Evolutionary conservation across 2,797 vertebrate genomes (phyloP).

Genomic region (Cyprinella venusta): DNA sequence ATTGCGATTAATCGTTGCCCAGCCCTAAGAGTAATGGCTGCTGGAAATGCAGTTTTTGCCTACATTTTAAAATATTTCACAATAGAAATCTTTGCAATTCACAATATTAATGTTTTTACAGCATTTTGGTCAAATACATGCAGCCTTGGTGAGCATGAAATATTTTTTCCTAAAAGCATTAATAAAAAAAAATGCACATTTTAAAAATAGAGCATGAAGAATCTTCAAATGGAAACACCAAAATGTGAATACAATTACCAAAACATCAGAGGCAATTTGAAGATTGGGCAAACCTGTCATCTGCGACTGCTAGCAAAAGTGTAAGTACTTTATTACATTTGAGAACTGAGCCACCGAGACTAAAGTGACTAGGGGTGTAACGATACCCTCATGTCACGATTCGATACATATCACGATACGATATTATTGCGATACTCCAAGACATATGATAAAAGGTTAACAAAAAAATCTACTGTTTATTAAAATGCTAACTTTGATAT

Average conservation of each 20-base stretch:
- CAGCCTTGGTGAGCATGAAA: neutral
- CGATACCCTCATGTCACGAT: no score
- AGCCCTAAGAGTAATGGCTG: neutral
- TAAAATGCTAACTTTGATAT: no score
- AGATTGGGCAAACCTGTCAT: neutral
- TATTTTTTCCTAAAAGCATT: no score
- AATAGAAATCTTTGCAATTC: neutral
- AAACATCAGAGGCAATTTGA: neutral
- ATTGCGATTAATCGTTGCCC: no score
- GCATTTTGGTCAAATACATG: neutral
- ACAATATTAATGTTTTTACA: neutral
- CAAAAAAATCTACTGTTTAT: no score
- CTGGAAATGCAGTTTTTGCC: neutral
- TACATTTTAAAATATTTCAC: neutral
- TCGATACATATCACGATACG: no score
- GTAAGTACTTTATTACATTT: neutral
- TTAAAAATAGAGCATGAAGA: neutral
- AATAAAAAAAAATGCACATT: no score
- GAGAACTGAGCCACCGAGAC: no score
- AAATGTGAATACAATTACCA: neutral
- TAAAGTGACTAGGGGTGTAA: neutral
- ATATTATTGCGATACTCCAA: no score
- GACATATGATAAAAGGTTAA: no score
- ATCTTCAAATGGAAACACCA: neutral
- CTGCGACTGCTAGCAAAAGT: neutral